Evolutionary conservation across 2,888 invertebrate species (phyloP).

Genomic region (Pandemis corylana): DNA sequence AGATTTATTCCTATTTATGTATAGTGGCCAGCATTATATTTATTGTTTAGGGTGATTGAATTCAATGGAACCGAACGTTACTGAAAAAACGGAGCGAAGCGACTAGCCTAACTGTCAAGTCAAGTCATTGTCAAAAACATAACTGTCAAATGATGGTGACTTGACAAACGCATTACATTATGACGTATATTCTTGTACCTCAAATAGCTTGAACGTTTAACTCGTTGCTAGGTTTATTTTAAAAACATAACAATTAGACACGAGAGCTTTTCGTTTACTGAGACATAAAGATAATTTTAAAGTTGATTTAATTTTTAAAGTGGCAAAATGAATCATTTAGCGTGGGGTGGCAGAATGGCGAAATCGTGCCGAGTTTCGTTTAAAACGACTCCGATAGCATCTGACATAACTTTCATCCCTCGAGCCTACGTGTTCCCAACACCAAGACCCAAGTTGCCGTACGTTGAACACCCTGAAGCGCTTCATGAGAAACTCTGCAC

Average conservation of each 20-base stretch:
- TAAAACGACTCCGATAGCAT: conserved; percentile 64
- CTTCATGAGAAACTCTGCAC: conserved; percentile 50
- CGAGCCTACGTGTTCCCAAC: conserved; percentile 46
- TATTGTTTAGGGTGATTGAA: neutral
- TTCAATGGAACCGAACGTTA: neutral
- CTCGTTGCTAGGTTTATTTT: neutral
- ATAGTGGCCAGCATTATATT: conserved; percentile 7
- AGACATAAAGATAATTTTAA: neutral
- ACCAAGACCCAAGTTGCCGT: conserved; percentile 48
- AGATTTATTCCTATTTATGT: neutral
- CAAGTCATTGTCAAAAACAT: neutral
- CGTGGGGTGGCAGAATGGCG: conserved; percentile 62
- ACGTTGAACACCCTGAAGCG: conserved; percentile 44
- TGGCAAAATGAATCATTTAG: conserved; percentile 64
- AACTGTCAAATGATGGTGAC: neutral
- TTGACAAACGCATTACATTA: conserved; percentile 5
- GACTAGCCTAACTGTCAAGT: neutral
- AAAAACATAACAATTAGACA: neutral
- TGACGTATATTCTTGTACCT: neutral
- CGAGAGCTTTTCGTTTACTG: neutral
- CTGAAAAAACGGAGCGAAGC: neutral
- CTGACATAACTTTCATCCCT: conserved; percentile 50
- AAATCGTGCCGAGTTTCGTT: conserved; percentile 60
- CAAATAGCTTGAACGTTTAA: neutral
- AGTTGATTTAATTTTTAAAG: neutral